These are phyloP conservation scores for Fulica atra DNA, from an alignment of 2,113 vertebrate species.

Conservation along the genomic window DNA sequence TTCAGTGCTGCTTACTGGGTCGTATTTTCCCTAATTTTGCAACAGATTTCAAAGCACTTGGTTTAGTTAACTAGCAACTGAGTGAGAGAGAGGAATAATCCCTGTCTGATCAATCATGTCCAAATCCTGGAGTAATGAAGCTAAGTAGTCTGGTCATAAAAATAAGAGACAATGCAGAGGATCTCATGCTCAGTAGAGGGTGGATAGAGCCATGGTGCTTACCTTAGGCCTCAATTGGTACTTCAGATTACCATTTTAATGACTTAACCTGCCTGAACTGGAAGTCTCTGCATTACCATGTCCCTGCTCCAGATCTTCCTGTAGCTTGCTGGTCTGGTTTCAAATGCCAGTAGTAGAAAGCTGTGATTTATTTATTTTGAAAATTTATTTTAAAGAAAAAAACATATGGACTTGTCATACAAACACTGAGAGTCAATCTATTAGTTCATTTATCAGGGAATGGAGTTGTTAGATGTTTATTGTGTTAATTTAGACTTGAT, in stretches of 20 bases:
- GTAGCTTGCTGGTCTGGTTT: background rate
- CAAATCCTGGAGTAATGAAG: background rate
- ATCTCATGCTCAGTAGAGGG: background rate
- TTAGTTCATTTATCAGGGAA: background rate
- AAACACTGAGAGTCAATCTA: too few relatives aligned
- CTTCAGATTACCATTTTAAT: slow-evolving; percentile 40
- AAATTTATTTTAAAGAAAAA: background rate
- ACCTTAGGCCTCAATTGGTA: background rate
- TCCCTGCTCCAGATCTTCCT: background rate
- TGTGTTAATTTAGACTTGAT: background rate
- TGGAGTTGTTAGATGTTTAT: background rate
- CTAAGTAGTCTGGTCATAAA: background rate
- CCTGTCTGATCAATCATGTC: background rate
- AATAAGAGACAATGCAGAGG: background rate
- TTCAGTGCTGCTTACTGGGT: background rate
- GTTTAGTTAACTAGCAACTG: background rate
- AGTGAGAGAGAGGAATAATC: background rate
- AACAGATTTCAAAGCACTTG: background rate
- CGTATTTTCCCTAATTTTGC: background rate
- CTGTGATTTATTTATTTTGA: background rate
- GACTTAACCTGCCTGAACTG: background rate
- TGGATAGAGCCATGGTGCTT: background rate
- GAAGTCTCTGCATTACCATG: background rate
- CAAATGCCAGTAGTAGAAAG: background rate
- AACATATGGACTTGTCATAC: background rate